A percentile compares a stretch with the other conserved stretches of the same genome.
phyloP scores from a whole-genome alignment of 2,888 invertebrate species.

The Pterostichus madidus region DNA sequence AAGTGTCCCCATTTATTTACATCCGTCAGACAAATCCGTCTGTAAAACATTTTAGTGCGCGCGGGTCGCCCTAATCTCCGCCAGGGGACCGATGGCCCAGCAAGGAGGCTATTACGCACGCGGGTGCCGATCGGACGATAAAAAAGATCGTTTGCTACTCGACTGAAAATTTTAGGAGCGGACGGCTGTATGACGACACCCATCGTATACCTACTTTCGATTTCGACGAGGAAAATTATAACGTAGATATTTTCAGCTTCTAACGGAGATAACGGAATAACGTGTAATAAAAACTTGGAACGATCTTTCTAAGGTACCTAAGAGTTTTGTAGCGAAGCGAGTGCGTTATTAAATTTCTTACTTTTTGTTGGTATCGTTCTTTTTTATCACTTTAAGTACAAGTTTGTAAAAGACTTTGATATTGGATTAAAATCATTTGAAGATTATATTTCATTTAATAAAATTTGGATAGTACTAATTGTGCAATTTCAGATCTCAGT shows the following conservation, averaged over 20 bases:
- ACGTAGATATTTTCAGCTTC: background rate
- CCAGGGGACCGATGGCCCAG: conserved; percentile 15
- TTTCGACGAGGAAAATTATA: conserved; percentile 35
- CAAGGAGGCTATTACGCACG: conserved; percentile 20
- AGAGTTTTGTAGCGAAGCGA: background rate
- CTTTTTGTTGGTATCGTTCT: background rate
- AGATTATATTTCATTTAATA: no score
- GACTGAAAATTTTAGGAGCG: conserved; percentile 36
- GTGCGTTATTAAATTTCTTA: conserved; percentile 1
- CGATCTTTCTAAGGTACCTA: background rate
- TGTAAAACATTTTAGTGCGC: conserved; percentile 52
- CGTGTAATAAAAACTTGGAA: conserved; percentile 20
- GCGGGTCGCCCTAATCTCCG: conserved; percentile 37
- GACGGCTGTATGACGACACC: background rate
- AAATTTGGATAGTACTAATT: no score
- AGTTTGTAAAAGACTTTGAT: no score
- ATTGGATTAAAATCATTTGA: no score
- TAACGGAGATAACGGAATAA: background rate
- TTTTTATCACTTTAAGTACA: background rate
- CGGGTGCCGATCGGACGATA: conserved; percentile 39
- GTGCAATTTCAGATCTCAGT: no score
- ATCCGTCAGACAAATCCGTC: conserved; percentile 60
- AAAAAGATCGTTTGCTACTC: conserved; percentile 54
- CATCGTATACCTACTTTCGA: conserved; percentile 1
- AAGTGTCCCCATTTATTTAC: conserved; percentile 63